A percentile compares a stretch with the other conserved stretches of the same genome.
Evolutionary conservation across 2,888 invertebrate species (phyloP).

Genomic region (Lissonota sp.): DNA sequence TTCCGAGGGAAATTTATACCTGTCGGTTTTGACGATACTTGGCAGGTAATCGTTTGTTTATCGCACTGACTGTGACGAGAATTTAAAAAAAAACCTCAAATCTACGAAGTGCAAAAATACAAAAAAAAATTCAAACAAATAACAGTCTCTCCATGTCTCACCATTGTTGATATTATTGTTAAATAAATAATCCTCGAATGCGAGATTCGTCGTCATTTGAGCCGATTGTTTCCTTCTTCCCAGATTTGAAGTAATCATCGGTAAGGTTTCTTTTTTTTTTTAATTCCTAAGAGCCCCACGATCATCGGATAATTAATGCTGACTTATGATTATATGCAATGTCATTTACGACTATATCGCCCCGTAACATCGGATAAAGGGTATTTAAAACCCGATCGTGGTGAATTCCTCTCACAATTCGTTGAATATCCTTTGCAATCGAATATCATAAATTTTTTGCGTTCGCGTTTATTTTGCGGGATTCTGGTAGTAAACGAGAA

Average conservation of each 20-base stretch:
- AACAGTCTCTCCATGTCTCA: too few species aligned
- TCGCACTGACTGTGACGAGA: background rate
- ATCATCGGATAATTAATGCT: conserved; percentile 15
- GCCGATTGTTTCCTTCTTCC: too few species aligned
- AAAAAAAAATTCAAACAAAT: too few species aligned
- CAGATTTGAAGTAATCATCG: background rate
- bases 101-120: too few species aligned
- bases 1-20: background rate
- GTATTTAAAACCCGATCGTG: conserved; percentile 29
- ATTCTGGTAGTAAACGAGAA: background rate
- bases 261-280: background rate
- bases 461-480: background rate
- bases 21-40: conserved; percentile 3
- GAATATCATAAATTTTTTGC: background rate
- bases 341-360: background rate
- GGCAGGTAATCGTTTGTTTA: conserved; percentile 1
- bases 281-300: background rate
- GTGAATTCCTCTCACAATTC: conserved; percentile 21
- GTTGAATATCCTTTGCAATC: conserved; percentile 5
- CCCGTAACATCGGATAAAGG: background rate
- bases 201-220: too few species aligned
- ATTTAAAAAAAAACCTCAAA: too few species aligned
- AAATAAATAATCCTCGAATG: too few species aligned
- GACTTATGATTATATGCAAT: conserved; percentile 20
- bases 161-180: too few species aligned